Conservation (phyloP, 2,113 vertebrate species). For the Vulpes vulpes region DNA sequence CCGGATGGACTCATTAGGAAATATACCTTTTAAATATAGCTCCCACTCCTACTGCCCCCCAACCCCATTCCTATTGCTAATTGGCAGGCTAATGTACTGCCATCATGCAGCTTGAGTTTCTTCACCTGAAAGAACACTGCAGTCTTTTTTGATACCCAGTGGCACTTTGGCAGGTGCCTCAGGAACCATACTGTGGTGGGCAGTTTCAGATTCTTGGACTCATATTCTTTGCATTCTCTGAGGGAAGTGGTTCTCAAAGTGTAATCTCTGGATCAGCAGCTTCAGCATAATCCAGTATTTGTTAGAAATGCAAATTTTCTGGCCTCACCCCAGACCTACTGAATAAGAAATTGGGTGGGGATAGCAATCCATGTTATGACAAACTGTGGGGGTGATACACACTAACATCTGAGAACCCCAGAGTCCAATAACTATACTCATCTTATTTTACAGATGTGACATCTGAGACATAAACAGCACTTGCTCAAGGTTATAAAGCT, state of each 20-base stretch:
- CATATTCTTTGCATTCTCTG: background rate
- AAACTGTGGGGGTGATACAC: background rate
- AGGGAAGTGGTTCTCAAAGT: background rate
- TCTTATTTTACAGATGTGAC: background rate
- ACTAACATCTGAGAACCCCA: background rate
- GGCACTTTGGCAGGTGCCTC: background rate
- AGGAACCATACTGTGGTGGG: background rate
- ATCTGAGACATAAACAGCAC: background rate
- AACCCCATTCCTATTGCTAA: background rate
- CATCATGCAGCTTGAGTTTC: background rate
- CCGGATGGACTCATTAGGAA: conserved; percentile 22
- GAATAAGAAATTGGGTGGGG: background rate
- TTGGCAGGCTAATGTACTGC: background rate
- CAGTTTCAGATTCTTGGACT: background rate
- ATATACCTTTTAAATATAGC: background rate
- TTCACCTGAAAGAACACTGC: background rate
- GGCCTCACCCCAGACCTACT: background rate
- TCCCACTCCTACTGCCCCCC: background rate
- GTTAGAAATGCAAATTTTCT: background rate
- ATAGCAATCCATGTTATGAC: background rate
- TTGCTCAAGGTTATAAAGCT: background rate
- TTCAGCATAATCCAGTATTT: background rate
- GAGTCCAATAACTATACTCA: background rate
- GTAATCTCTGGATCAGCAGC: background rate
- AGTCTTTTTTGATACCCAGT: background rate